Conservation (phyloP, 2,888 invertebrate genomes). For the Eupithecia insigniata region DNA sequence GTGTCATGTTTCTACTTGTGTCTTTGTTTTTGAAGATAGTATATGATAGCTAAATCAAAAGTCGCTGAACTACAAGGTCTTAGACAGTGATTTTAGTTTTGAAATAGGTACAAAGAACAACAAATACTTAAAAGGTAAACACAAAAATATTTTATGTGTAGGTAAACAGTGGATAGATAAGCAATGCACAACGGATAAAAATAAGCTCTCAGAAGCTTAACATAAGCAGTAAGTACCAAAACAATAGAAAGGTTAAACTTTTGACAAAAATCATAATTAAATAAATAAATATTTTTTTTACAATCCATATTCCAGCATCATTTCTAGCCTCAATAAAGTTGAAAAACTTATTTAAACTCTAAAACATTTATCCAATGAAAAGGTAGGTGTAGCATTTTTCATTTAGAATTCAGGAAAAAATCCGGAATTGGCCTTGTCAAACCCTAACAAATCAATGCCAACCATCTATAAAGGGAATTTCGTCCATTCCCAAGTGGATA, state of each 20-base stretch:
- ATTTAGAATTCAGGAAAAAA: not conserved
- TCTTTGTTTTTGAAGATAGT: not conserved
- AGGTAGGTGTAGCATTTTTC: not conserved
- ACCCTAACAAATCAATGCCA: constrained; percentile 17
- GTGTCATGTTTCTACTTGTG: not conserved
- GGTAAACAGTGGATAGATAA: no score
- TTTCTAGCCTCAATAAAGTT: not conserved
- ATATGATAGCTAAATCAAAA: not conserved
- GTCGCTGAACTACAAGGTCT: not conserved
- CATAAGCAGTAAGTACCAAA: no score
- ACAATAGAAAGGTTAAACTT: not conserved
- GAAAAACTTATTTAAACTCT: no score
- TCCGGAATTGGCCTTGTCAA: not conserved
- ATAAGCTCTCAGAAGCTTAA: no score
- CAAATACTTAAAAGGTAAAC: no score
- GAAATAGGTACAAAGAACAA: no score
- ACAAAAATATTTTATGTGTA: no score
- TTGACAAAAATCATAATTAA: not conserved
- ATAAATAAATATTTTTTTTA: not conserved
- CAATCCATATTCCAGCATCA: not conserved
- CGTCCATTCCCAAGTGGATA: constrained; percentile 8
- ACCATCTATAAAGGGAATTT: constrained; percentile 9
- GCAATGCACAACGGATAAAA: not conserved
- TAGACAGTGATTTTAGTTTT: not conserved
- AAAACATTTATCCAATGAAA: no score